phyloP scores from a whole-genome alignment of 2,113 vertebrate species.

The Xiphias gladius region DNA sequence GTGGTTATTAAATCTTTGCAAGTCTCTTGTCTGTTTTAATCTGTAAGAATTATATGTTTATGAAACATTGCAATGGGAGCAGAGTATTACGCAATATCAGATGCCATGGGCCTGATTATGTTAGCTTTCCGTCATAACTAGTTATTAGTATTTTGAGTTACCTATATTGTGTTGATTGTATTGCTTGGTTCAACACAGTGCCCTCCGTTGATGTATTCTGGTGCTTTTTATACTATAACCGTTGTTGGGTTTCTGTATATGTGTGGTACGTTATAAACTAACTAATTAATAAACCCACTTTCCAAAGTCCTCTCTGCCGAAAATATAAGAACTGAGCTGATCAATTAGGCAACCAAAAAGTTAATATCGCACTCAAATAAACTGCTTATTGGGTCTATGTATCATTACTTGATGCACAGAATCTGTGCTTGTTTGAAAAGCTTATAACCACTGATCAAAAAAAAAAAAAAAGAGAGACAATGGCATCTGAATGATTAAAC shows the following conservation, averaged over 20 bases:
- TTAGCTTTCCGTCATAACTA: slow-evolving; percentile 25
- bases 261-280: background rate
- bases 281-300: background rate
- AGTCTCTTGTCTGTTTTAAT: slow-evolving; percentile 10
- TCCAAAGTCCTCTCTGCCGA: background rate
- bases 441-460: background rate
- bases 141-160: slow-evolving; percentile 16
- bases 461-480: background rate
- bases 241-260: background rate
- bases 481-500: background rate
- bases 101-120: background rate
- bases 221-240: background rate
- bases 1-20: slow-evolving; percentile 5
- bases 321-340: background rate
- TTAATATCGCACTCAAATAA: slow-evolving; percentile 15
- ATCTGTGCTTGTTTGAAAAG: background rate
- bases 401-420: background rate
- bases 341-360: background rate
- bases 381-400: slow-evolving; percentile 3
- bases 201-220: background rate
- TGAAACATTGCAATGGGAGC: slow-evolving; percentile 25
- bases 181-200: slow-evolving; percentile 2
- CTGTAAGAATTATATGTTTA: slow-evolving; percentile 14
- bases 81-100: slow-evolving; percentile 18
- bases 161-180: background rate